Percentiles rank a stretch among this genome's conserved stretches.
Conservation (phyloP, 2,113 vertebrate species). For the Hippopotamus amphibius region DNA sequence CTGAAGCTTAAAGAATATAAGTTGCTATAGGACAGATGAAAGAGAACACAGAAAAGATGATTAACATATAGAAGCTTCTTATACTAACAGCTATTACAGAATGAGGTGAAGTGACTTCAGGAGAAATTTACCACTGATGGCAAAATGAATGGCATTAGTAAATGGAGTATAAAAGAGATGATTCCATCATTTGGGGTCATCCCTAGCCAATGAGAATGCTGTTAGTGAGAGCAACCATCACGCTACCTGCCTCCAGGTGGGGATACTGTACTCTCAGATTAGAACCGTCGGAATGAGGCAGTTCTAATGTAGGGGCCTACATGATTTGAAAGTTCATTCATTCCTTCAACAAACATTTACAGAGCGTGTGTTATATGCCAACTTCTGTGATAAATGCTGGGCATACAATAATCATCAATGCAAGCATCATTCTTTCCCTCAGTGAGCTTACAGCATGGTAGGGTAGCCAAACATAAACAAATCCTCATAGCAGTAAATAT, state of each 20-base stretch:
- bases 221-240: not conserved
- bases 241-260: not conserved
- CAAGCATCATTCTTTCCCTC: not conserved
- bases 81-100: conserved; percentile 1
- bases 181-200: not conserved
- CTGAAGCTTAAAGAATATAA: conserved; percentile 12
- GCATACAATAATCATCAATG: not conserved
- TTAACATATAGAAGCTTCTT: conserved; percentile 7
- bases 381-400: conserved; percentile 4
- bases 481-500: not conserved
- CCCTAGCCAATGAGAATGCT: not conserved
- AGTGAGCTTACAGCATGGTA: not conserved
- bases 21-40: not conserved
- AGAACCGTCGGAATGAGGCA: not conserved
- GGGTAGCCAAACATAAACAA: not conserved
- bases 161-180: not conserved
- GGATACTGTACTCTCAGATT: not conserved
- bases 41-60: not conserved
- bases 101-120: conserved; percentile 26
- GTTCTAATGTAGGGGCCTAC: not conserved
- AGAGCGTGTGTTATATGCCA: not conserved
- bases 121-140: not conserved
- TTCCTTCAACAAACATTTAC: conserved; percentile 48
- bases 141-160: not conserved
- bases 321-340: conserved; percentile 37